phyloP scores from a whole-genome alignment of 2,113 vertebrate genomes.

The Anthoscopus minutus region DNA sequence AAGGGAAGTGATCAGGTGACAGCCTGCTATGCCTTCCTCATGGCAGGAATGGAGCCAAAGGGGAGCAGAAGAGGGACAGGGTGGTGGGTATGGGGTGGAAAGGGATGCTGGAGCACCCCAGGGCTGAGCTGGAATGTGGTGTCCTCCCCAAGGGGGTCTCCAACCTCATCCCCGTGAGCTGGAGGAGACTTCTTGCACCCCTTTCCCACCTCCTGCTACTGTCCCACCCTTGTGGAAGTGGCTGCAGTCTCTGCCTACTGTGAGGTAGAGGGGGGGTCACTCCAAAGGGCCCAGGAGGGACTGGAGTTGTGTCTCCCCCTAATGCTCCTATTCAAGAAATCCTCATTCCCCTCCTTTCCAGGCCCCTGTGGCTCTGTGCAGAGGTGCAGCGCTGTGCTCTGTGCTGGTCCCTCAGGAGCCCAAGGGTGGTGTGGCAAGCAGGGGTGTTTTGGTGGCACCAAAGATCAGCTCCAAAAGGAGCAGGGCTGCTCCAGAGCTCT shows the following conservation, averaged over 20 bases:
- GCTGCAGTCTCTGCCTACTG: not conserved
- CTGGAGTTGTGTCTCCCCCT: not conserved
- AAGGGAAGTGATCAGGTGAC: not conserved
- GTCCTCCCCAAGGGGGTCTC: rapidly evolving
- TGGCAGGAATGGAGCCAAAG: not conserved
- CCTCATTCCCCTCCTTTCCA: not conserved
- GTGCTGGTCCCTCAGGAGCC: rapidly evolving
- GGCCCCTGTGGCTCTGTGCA: not conserved
- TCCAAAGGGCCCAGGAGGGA: too few species aligned
- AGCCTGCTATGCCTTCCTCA: not conserved
- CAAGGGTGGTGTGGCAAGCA: not conserved
- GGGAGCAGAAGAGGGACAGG: too few species aligned
- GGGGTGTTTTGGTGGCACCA: not conserved
- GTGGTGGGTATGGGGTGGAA: rapidly evolving
- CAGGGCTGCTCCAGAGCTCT: not conserved
- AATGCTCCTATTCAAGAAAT: too few species aligned
- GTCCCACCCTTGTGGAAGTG: not conserved
- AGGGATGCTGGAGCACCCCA: not conserved
- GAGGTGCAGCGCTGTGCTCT: not conserved
- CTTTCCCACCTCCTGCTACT: not conserved
- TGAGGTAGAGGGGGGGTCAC: not conserved
- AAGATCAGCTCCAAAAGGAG: not conserved
- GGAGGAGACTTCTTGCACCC: not conserved
- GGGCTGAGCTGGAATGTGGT: not conserved
- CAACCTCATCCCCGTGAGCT: not conserved